These are phyloP conservation scores for Brevimyrus niger DNA, from an alignment of 2,113 vertebrate species.

Conservation along the genomic window DNA sequence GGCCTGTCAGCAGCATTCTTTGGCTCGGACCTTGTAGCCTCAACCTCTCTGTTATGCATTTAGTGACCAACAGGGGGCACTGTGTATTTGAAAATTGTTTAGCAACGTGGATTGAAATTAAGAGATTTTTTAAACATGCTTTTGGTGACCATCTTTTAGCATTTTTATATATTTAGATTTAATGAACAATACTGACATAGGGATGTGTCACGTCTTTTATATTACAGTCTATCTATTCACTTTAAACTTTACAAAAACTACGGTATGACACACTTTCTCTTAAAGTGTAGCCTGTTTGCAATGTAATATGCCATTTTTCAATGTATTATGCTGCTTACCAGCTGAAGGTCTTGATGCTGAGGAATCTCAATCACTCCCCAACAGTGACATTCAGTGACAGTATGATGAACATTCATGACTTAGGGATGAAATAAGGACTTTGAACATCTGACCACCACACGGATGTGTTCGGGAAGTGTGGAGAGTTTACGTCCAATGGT, in stretches of 20 bases:
- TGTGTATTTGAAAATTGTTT: conserved; percentile 12
- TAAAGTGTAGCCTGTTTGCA: not conserved
- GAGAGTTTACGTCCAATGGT: not conserved
- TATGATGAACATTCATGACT: not conserved
- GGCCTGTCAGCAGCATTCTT: not conserved
- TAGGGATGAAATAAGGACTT: not conserved
- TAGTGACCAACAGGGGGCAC: conserved; percentile 11
- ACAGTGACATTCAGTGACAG: not conserved
- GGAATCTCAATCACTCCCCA: not conserved
- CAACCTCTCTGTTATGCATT: not conserved
- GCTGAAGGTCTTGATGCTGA: not conserved
- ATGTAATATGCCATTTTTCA: not conserved
- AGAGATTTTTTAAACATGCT: not conserved
- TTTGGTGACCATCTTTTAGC: not conserved
- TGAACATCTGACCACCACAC: not conserved
- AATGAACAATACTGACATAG: not conserved
- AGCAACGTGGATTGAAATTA: not conserved
- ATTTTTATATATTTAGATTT: not conserved
- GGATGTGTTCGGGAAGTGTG: not conserved
- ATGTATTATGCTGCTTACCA: not conserved
- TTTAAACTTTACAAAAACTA: not conserved
- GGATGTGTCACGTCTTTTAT: not conserved
- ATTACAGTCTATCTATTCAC: not conserved
- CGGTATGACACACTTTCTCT: not conserved
- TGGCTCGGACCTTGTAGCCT: not conserved